phyloP scores from a whole-genome alignment of 2,888 invertebrate genomes.

The Drosophila limbata region DNA sequence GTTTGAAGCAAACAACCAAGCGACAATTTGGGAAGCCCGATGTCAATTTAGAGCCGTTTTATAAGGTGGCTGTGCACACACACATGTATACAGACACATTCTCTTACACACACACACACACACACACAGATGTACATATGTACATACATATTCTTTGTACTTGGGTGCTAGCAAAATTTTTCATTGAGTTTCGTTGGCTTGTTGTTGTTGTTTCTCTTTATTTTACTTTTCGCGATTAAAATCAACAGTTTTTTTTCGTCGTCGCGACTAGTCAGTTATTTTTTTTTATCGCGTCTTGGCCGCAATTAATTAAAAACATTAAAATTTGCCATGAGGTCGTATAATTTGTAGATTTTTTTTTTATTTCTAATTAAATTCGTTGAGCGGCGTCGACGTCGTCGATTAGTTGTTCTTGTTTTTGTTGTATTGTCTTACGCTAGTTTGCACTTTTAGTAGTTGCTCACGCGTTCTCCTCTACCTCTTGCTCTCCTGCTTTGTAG shows the following conservation, averaged over 20 bases:
- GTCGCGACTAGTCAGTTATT: slow-evolving; percentile 10
- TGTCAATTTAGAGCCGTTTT: slow-evolving; percentile 67
- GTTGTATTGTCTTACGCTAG: slow-evolving; percentile 57
- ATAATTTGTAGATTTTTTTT: slow-evolving; percentile 14
- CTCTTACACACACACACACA: not conserved
- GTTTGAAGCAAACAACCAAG: slow-evolving; percentile 62
- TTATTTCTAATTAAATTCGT: slow-evolving; percentile 51
- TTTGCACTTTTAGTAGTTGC: slow-evolving; percentile 60
- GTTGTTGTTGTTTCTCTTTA: slow-evolving; percentile 37
- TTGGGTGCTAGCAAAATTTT: slow-evolving; percentile 60
- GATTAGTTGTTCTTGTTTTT: slow-evolving; percentile 17
- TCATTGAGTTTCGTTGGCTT: slow-evolving; percentile 58
- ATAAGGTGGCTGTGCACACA: slow-evolving; percentile 46
- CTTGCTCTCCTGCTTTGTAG: slow-evolving; percentile 25
- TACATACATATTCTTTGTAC: slow-evolving; percentile 33
- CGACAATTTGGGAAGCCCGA: slow-evolving; percentile 64
- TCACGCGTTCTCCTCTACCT: slow-evolving; percentile 34
- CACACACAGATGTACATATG: not conserved
- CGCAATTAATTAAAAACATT: slow-evolving; percentile 74
- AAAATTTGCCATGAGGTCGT: slow-evolving; percentile 63
- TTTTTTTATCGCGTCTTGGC: slow-evolving; percentile 54
- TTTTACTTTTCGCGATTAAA: slow-evolving; percentile 62
- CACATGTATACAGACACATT: not conserved
- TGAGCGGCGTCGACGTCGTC: slow-evolving; percentile 15
- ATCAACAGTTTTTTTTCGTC: slow-evolving; percentile 62